These are phyloP conservation scores for Myiagra hebetior DNA, from an alignment of 2,113 vertebrate genomes.

Conservation along the genomic window DNA sequence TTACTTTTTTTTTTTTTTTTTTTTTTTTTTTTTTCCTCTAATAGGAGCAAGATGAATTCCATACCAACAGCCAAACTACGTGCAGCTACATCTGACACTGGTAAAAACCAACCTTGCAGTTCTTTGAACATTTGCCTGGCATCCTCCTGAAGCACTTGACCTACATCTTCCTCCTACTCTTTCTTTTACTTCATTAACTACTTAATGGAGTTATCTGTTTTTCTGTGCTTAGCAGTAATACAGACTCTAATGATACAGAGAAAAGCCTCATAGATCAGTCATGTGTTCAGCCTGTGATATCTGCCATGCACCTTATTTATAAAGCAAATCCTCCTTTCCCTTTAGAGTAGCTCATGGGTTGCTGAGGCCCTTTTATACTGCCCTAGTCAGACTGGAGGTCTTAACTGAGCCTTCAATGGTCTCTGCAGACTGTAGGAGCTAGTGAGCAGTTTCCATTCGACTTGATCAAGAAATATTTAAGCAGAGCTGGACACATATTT, in stretches of 20 bases:
- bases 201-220: background rate
- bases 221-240: background rate
- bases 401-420: background rate
- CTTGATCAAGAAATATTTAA: background rate
- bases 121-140: constrained; percentile 2
- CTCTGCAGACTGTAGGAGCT: background rate
- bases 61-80: background rate
- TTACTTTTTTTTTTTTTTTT: background rate
- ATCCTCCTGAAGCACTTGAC: constrained; percentile 40
- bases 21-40: background rate
- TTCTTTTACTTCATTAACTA: constrained; percentile 3
- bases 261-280: background rate
- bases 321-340: background rate
- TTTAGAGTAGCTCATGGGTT: background rate
- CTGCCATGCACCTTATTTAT: background rate
- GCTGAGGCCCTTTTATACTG: background rate
- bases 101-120: background rate
- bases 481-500: background rate
- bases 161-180: constrained; percentile 40
- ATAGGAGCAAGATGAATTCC: background rate
- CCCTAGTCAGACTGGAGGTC: background rate
- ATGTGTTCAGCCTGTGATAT: background rate
- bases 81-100: background rate
- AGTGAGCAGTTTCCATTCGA: fast-evolving
- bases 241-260: background rate